Conservation (phyloP, 2,113 vertebrate species). For the Calyptommatus sinebrachiatus region DNA sequence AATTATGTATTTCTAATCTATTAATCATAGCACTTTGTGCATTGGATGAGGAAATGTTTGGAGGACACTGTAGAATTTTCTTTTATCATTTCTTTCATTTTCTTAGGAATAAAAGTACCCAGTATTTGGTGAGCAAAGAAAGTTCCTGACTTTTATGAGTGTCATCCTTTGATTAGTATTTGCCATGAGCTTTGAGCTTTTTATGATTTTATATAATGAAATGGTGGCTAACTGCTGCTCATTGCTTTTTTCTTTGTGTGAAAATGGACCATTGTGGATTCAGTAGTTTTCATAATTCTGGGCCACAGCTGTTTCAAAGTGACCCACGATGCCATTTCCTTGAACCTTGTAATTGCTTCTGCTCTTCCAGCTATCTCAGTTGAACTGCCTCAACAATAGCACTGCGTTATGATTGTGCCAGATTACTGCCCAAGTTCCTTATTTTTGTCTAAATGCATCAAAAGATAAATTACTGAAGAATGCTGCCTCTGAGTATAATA, state of each 20-base stretch:
- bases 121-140: background rate
- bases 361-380: background rate
- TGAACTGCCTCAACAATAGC: constrained; percentile 22
- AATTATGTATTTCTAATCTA: no score
- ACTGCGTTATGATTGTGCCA: constrained; percentile 11
- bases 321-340: constrained; percentile 10
- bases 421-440: constrained; percentile 46
- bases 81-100: no score
- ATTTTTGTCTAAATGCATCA: constrained; percentile 50
- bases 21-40: no score
- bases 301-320: constrained; percentile 29
- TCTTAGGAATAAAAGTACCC: background rate
- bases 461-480: constrained; percentile 48
- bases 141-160: background rate
- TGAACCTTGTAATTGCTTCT: constrained; percentile 43
- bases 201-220: background rate
- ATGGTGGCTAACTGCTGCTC: background rate
- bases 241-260: constrained; percentile 5
- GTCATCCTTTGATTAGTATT: background rate
- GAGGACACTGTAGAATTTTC: background rate
- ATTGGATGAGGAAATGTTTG: background rate
- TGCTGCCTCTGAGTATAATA: constrained; percentile 39
- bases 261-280: constrained; percentile 6
- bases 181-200: background rate
- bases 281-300: constrained; percentile 12